phyloP scores from a whole-genome alignment of 2,797 vertebrate genomes.

The Pseudomugil tenellus region DNA sequence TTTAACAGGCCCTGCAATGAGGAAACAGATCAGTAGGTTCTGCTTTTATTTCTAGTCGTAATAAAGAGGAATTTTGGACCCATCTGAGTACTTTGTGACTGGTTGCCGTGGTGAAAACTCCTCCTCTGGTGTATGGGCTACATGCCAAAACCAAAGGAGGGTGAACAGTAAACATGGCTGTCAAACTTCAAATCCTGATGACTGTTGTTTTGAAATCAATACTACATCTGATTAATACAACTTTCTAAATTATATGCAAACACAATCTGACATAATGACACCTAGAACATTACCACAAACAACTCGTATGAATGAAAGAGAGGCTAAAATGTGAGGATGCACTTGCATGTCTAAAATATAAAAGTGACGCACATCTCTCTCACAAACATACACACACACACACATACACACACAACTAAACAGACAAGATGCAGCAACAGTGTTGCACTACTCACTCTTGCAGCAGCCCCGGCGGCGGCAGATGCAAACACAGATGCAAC shows the following conservation, averaged over 20 bases:
- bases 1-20: neutral
- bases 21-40: neutral
- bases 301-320: neutral
- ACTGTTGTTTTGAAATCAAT: too few species aligned
- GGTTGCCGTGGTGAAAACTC: neutral
- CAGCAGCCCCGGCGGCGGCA: constrained; percentile 75
- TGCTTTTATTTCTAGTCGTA: neutral
- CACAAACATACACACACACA: too few species aligned
- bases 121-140: too few species aligned
- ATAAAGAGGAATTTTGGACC: neutral
- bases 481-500: constrained; percentile 76
- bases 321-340: neutral
- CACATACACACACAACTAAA: neutral
- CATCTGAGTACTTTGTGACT: neutral
- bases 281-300: neutral
- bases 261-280: neutral
- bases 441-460: constrained; percentile 65
- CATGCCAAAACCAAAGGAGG: too few species aligned
- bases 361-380: neutral
- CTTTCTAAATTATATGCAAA: neutral
- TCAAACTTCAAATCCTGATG: neutral
- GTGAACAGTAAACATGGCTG: neutral
- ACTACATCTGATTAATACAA: neutral
- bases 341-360: neutral
- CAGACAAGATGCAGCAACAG: neutral